Base-by-base conservation (phyloP, 2,113 vertebrate genomes). In the Pycnonotus jocosus region DNA sequence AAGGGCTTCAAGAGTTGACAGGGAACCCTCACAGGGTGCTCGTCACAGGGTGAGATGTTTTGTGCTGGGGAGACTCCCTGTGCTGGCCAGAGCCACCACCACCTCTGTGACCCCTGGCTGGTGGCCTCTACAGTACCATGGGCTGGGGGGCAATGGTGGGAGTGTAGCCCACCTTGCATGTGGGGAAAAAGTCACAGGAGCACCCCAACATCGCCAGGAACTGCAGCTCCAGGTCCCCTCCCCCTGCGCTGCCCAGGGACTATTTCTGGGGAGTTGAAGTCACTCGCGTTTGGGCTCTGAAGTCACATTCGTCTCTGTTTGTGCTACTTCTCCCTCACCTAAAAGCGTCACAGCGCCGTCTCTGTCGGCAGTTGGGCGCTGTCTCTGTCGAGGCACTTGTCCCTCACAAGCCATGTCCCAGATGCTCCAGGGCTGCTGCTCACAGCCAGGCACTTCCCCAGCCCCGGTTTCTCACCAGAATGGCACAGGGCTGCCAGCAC, bases 101-200 rank as follows among this genome's bases (percentile, higher is more conserved):
- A 25, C 20, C 33, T 51, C 37, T 0, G 4, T 33, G 77, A 45
- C 28, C 61, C 28, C 14, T 9, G 61, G 24, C 61, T 60, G 38
- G 38, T 15, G 24, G 40, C 47, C n/a, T 42, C 54, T 13, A 25
- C 40, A 42, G 47, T 8, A 7, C 62, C 54, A 5, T 3, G 56
- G 21, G 17, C 7, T 40, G 54, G 14, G 51, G 31, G 54, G 21
- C 56, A 48, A 3, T 13, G 47, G 21, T 23, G 37, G 20, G 23
- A 35, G 7, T 30, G 35, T 0, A 6, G 65, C 62, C 19, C 37
- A 47, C 54, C 30, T 31, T 22, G 15, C 7, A 1, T 0, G 3
- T 12, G 15, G 31, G 15, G 14, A 6, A 44, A 33, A 44, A 47
- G 37, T 24, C 27, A 8, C 4, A 1, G 57, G 18, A 86, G 42